These are phyloP conservation scores for Trichonephila clavata DNA, from an alignment of 1,140 invertebrate genomes.

Conservation along the genomic window DNA sequence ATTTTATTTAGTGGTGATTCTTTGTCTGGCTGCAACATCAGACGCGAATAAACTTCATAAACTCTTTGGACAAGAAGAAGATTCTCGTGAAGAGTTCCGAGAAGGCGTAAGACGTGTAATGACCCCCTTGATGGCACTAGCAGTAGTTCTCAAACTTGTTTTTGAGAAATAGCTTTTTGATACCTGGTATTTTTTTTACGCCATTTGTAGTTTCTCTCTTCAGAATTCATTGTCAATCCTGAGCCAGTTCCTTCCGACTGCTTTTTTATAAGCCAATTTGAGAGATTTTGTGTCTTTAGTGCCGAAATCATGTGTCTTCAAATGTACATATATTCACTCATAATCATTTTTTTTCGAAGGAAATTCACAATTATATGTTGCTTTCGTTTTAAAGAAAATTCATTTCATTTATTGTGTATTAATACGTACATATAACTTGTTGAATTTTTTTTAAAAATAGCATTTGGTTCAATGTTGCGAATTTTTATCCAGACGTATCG, in stretches of 20 bases:
- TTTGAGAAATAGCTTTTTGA: not conserved
- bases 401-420: too few relatives aligned
- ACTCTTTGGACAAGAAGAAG: not conserved
- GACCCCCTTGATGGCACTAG: slow-evolving; percentile 13
- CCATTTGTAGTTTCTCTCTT: not conserved
- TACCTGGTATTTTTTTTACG: not conserved
- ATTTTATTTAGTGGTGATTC: not conserved
- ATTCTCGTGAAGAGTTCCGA: slow-evolving; percentile 18
- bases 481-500: too few relatives aligned
- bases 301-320: not conserved
- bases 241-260: not conserved
- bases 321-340: not conserved
- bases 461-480: too few relatives aligned
- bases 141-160: slow-evolving; percentile 19
- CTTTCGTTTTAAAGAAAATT: too few relatives aligned
- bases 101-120: not conserved
- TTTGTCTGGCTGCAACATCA: not conserved
- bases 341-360: not conserved
- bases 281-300: not conserved
- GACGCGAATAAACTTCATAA: not conserved
- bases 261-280: not conserved
- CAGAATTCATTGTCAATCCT: not conserved
- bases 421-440: too few relatives aligned
- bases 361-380: too few relatives aligned
- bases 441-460: too few relatives aligned